Percentiles rank a stretch among this genome's conserved stretches.
Evolutionary conservation across 2,888 invertebrate genomes (phyloP).

Genomic region (Sabatieria punctata): DNA sequence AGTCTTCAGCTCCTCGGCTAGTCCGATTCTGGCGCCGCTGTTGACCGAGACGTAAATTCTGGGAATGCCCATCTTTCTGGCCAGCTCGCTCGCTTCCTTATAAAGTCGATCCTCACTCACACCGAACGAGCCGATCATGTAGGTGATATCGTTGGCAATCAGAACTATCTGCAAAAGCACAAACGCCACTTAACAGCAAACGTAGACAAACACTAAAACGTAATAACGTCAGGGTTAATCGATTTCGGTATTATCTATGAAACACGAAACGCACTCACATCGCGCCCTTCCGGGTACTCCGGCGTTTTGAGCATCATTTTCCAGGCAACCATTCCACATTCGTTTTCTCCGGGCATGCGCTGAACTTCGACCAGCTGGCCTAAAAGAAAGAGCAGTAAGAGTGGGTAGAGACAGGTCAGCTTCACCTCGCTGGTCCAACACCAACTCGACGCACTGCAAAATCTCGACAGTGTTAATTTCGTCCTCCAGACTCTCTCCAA

Average conservation of each 20-base stretch:
- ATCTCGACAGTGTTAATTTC: slow-evolving; percentile 36
- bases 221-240: too few relatives aligned
- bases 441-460: slow-evolving; percentile 63
- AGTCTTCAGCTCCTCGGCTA: slow-evolving; percentile 87
- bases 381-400: too few relatives aligned
- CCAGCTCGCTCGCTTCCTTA: slow-evolving; percentile 26
- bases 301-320: slow-evolving; percentile 58
- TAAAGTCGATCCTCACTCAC: slow-evolving; percentile 81
- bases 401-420: too few relatives aligned
- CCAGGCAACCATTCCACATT: slow-evolving; percentile 97
- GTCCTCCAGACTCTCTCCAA: too few relatives aligned
- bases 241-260: too few relatives aligned
- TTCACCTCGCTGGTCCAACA: slow-evolving; percentile 54
- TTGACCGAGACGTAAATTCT: slow-evolving; percentile 88
- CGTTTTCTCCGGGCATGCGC: slow-evolving; percentile 74
- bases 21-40: slow-evolving; percentile 88
- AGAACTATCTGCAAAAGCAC: slow-evolving; percentile 53
- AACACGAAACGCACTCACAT: too few relatives aligned
- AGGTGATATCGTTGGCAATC: slow-evolving; percentile 94
- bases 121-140: slow-evolving; percentile 62
- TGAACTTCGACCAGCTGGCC: slow-evolving; percentile 41
- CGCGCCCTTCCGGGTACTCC: slow-evolving; percentile 74
- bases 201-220: neutral
- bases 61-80: slow-evolving; percentile 61
- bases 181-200: neutral